Conservation (phyloP, 2,888 invertebrate genomes). For the Drosophila pegasa region DNA sequence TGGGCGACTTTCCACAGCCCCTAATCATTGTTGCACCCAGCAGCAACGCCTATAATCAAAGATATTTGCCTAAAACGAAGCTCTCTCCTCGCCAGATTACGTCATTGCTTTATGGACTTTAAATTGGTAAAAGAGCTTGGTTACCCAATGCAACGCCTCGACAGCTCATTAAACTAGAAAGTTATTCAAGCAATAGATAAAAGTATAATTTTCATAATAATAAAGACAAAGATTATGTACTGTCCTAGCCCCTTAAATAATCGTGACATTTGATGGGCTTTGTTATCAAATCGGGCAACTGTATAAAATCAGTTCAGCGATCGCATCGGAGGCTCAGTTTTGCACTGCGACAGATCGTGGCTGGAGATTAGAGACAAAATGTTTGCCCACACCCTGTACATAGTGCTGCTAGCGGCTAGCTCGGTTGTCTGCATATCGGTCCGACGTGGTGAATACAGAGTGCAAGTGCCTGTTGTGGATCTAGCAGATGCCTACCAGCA, state of each 20-base stretch:
- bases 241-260: not conserved
- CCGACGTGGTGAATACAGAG: not conserved
- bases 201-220: not conserved
- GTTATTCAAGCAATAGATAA: slow-evolving; percentile 13
- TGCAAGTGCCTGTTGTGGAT: not conserved
- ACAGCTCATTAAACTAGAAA: slow-evolving; percentile 32
- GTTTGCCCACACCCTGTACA: not conserved
- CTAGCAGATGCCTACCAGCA: not conserved
- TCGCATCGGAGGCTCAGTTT: slow-evolving; percentile 1
- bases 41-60: not conserved
- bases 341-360: not conserved
- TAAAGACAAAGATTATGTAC: not conserved
- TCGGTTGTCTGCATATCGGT: not conserved
- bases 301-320: slow-evolving; percentile 2
- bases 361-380: not conserved
- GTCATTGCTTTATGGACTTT: not conserved
- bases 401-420: slow-evolving; percentile 3
- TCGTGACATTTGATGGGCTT: too few relatives aligned
- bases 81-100: slow-evolving; percentile 1
- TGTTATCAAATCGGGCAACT: not conserved
- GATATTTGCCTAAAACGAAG: not conserved
- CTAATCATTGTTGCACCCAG: not conserved
- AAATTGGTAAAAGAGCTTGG: not conserved
- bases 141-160: not conserved
- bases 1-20: not conserved